Percentiles rank a stretch among this genome's conserved stretches.
Conservation (phyloP, 2,113 vertebrate genomes). For the Oreochromis aureus region DNA sequence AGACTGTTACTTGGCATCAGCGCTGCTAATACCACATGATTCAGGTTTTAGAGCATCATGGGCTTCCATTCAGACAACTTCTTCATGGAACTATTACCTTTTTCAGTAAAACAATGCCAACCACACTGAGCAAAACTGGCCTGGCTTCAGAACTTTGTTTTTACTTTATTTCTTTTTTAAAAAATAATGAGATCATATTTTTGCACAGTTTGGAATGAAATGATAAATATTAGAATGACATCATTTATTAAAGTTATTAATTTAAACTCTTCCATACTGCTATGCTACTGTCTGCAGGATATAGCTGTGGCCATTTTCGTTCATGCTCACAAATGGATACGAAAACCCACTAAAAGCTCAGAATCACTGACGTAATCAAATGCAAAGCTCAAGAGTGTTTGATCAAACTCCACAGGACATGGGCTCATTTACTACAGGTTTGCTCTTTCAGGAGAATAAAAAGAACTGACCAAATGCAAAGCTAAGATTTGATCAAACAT, state of each 20-base stretch:
- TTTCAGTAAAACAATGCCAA: background rate
- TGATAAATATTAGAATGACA: background rate
- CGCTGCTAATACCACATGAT: rapidly evolving
- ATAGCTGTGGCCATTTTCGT: background rate
- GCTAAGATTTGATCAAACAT: background rate
- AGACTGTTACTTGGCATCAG: background rate
- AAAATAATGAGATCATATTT: background rate
- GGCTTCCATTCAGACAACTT: background rate
- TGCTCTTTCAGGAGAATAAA: background rate
- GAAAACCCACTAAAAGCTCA: too few relatives aligned
- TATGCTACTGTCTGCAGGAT: background rate
- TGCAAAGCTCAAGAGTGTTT: too few relatives aligned
- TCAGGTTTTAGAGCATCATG: background rate
- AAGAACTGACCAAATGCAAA: background rate
- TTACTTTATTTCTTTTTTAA: background rate
- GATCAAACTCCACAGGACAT: constrained; percentile 9
- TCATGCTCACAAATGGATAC: background rate
- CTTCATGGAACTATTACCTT: rapidly evolving
- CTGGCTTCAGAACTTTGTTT: background rate
- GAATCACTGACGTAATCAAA: constrained; percentile 20
- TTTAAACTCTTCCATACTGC: background rate
- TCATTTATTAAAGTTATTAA: background rate
- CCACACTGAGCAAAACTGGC: rapidly evolving
- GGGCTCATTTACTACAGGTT: background rate
- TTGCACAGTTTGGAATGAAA: background rate